Evolutionary conservation across 2,797 vertebrate genomes (phyloP).

Genomic region (Coranthus polyacanthus): DNA sequence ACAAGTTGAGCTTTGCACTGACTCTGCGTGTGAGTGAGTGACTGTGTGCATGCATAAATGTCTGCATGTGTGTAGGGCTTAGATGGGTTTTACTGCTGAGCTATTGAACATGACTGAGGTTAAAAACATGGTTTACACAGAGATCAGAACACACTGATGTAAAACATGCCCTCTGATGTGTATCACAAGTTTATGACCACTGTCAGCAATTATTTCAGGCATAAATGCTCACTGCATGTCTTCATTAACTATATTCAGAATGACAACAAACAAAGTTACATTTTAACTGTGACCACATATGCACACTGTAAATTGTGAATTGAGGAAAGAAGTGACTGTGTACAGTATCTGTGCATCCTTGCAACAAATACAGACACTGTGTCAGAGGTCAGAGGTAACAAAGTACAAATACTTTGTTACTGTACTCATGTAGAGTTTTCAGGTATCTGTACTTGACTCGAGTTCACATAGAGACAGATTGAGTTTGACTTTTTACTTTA

Average conservation of each 20-base stretch:
- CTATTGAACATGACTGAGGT: conserved; percentile 54
- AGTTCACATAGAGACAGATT: too few relatives aligned
- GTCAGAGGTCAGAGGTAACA: too few relatives aligned
- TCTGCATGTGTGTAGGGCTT: conserved; percentile 30
- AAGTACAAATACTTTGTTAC: too few relatives aligned
- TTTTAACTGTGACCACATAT: too few relatives aligned
- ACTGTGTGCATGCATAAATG: conserved; percentile 8
- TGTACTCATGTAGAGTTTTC: too few relatives aligned
- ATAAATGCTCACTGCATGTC: background rate
- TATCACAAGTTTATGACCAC: conserved; percentile 25
- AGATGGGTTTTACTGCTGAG: conserved; percentile 47
- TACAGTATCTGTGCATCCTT: background rate
- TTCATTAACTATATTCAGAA: conserved; percentile 7
- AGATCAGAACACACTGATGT: conserved; percentile 51
- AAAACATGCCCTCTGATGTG: conserved; percentile 51
- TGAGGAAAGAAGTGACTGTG: background rate
- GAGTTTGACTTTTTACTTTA: too few relatives aligned
- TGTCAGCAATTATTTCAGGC: conserved; percentile 19
- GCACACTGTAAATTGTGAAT: background rate
- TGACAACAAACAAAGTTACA: background rate
- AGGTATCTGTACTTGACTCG: too few relatives aligned
- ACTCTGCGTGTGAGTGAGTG: conserved; percentile 25
- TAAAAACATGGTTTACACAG: conserved; percentile 57
- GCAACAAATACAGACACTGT: background rate
- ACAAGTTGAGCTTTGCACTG: conserved; percentile 60